Conservation (phyloP, 2,888 invertebrate species). For the Lepidonotus clava region DNA sequence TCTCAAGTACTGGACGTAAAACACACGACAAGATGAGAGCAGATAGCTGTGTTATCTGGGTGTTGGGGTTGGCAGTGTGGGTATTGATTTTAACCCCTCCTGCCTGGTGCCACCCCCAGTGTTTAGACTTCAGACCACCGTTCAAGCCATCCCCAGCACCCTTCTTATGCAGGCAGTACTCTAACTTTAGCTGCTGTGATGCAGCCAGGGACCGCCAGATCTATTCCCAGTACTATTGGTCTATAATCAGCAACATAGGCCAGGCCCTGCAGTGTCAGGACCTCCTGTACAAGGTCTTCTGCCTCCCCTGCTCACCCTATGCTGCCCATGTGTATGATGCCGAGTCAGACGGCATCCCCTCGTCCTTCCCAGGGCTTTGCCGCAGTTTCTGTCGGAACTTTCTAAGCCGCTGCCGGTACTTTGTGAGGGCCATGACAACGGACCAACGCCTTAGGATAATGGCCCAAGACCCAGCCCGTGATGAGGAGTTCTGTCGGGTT, state of each 20-base stretch:
- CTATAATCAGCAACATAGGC: neutral
- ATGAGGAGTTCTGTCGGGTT: slow-evolving; percentile 71
- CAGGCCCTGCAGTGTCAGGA: slow-evolving; percentile 68
- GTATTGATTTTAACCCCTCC: too few species aligned
- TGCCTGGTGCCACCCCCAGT: slow-evolving; percentile 79
- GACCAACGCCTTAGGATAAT: too few species aligned
- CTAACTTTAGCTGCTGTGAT: slow-evolving; percentile 75
- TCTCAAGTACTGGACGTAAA: too few species aligned
- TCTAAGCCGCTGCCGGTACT: slow-evolving; percentile 69
- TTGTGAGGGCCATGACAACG: too few species aligned
- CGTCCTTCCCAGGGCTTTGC: slow-evolving; percentile 75
- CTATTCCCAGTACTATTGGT: too few species aligned
- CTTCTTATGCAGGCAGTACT: slow-evolving; percentile 73
- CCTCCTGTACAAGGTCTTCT: slow-evolving; percentile 70
- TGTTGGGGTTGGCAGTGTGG: too few species aligned
- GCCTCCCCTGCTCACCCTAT: slow-evolving; percentile 77
- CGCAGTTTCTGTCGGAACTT: slow-evolving; percentile 67
- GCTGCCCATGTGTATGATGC: slow-evolving; percentile 77
- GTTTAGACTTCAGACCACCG: slow-evolving; percentile 75
- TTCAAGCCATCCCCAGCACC: slow-evolving; percentile 66
- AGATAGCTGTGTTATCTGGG: too few species aligned
- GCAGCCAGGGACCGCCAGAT: slow-evolving; percentile 66
- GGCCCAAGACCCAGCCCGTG: too few species aligned
- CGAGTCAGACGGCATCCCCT: slow-evolving; percentile 66
- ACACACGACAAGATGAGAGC: too few species aligned